phyloP scores from a whole-genome alignment of 2,888 invertebrate species.

The Drosophila anceps region DNA sequence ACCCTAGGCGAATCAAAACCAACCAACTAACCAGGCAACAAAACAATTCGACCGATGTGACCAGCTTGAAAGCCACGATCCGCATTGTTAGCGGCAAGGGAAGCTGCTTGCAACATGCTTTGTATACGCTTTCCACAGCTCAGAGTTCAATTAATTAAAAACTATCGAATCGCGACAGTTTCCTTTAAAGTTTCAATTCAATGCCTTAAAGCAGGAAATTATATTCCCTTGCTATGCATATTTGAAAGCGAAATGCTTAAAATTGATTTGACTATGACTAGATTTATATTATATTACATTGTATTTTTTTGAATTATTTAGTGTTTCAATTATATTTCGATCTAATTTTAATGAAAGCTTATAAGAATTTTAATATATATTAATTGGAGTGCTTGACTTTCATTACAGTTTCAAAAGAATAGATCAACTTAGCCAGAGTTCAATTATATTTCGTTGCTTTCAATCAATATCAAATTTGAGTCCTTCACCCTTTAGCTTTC shows the following conservation, averaged over 20 bases:
- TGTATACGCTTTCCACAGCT: constrained; percentile 24
- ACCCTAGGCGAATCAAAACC: constrained; percentile 15
- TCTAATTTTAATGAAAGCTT: too few species aligned
- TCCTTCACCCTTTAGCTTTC: too few species aligned
- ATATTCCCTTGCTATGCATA: not conserved
- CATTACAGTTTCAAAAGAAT: too few species aligned
- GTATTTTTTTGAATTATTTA: too few species aligned
- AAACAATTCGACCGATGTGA: constrained; percentile 55
- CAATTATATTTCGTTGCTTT: too few species aligned
- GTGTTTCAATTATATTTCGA: too few species aligned
- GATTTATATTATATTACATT: too few species aligned
- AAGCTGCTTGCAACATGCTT: not conserved
- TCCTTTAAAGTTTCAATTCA: not conserved
- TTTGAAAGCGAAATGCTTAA: not conserved
- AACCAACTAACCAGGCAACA: constrained; percentile 41
- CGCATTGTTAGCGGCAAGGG: constrained; percentile 18
- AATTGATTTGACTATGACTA: not conserved
- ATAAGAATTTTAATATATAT: too few species aligned
- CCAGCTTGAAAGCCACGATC: constrained; percentile 36
- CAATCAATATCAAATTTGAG: too few species aligned
- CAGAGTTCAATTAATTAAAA: not conserved
- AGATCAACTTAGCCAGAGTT: too few species aligned
- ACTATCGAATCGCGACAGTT: not conserved
- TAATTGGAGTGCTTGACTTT: too few species aligned
- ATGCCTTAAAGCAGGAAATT: not conserved